Conservation (phyloP, 2,797 vertebrate genomes). For the Oceanodroma leucorhoa region DNA sequence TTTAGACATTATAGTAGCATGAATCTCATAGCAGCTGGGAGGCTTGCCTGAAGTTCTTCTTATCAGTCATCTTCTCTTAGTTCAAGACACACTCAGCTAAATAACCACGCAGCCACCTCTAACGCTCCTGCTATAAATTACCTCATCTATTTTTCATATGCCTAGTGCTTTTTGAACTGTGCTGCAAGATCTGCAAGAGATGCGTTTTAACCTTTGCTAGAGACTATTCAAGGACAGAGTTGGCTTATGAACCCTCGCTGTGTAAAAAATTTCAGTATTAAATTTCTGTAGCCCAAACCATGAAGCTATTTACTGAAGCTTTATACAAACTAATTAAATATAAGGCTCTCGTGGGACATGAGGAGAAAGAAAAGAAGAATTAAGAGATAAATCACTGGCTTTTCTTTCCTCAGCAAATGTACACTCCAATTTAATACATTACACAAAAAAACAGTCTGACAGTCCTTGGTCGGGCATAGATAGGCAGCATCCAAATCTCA, state of each 20-base stretch:
- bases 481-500: conserved; percentile 1
- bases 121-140: background rate
- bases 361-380: conserved; percentile 55
- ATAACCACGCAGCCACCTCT: background rate
- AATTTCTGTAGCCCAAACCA: conserved; percentile 21
- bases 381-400: conserved; percentile 34
- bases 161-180: background rate
- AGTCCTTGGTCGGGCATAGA: background rate
- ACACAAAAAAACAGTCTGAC: background rate
- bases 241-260: background rate
- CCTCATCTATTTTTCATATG: conserved; percentile 28
- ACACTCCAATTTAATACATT: conserved; percentile 17
- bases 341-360: conserved; percentile 63
- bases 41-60: background rate
- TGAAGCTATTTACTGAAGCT: conserved; percentile 68
- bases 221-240: background rate
- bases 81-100: background rate
- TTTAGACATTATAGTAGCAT: background rate
- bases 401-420: conserved; percentile 15
- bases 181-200: background rate
- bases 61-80: background rate
- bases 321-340: conserved; percentile 76
- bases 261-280: background rate
- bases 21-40: background rate
- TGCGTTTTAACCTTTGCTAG: background rate